Evolutionary conservation across 2,797 vertebrate genomes (phyloP), one percentile per base, ranked within the genome.

Genomic region (Pseudomugil gertrudae): DNA sequence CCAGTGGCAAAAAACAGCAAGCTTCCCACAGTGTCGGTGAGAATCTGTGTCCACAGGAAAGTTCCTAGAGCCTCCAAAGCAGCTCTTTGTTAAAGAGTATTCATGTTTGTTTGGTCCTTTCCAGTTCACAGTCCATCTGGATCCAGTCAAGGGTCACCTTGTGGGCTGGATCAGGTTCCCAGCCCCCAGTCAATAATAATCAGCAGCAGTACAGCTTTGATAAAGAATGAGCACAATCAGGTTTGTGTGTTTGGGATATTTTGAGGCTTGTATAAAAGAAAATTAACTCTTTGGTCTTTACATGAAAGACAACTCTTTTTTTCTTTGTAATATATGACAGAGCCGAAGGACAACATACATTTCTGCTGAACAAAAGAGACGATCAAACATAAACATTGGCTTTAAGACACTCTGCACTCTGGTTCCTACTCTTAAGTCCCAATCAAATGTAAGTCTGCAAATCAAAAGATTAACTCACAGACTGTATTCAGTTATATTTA

Each of bases 311-410:
- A n/a, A n/a, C 21, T 2, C 0, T 1, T 1, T 57, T 30, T 74
- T 33, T 52, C 27, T 27, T 21, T 53, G 11, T 63, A 29, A 56
- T 9, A 21, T n/a, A 8, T 32, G 0, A 58, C 92, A 99, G 97
- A 95, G 90, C 81, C 94, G 93, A 48, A 94, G 96, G 74, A 93
- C 95, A 90, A 96, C 83, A 63, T 94, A 96, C 88, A 95, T 97
- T 82, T 96, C 96, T 4, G 94, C 98, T 0, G 98, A 98, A 78
- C 97, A 99, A 75, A 99, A 98, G 84, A 94, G 98, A 62, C 94
- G 97, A 64, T 95, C 92, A 79, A 98, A 97, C 80, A 99, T 99
- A 87, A 98, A 96, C 86, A 94, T 92, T 45, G 94, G 96, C 70
- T 98, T 97, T 62, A 95, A 94, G 89, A 95, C 96, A 0, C 93